Evolutionary conservation across 2,888 invertebrate species (phyloP).

Genomic region (Vandiemenella viatica): DNA sequence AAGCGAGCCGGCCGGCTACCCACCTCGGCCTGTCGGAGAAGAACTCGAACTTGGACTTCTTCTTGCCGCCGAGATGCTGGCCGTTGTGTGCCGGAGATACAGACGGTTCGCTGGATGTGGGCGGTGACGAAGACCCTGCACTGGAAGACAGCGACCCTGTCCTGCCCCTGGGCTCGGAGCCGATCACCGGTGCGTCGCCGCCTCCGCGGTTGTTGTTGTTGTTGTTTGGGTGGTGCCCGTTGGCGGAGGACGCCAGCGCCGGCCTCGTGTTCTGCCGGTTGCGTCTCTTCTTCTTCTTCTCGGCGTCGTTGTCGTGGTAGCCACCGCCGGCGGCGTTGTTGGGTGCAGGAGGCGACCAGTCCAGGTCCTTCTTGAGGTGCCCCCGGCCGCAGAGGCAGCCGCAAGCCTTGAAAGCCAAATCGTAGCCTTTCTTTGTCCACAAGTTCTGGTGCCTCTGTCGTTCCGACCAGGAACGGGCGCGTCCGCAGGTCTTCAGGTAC

Average conservation of each 20-base stretch:
- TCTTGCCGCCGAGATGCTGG: constrained; percentile 38
- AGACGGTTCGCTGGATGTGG: constrained; percentile 56
- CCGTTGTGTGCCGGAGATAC: constrained; percentile 52
- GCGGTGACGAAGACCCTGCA: constrained; percentile 62
- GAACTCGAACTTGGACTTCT: constrained; percentile 55
- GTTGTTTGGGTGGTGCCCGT: constrained; percentile 18
- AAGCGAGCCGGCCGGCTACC: constrained; percentile 34
- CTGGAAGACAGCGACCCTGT: constrained; percentile 65
- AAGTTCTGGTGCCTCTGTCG: constrained; percentile 85
- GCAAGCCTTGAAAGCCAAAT: constrained; percentile 88
- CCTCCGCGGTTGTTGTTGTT: constrained; percentile 11
- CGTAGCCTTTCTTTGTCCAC: constrained; percentile 97
- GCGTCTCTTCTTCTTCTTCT: constrained; percentile 49
- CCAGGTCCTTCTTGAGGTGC: constrained; percentile 84
- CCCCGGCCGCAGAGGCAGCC: constrained; percentile 86
- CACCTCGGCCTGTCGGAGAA: constrained; percentile 67
- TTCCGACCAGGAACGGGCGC: constrained; percentile 90
- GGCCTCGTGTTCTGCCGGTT: constrained; percentile 50
- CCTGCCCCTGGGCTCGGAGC: constrained; percentile 24
- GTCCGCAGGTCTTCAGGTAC: constrained; percentile 77
- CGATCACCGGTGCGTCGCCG: constrained; percentile 2
- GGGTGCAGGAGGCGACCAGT: constrained; percentile 66
- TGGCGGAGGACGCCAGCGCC: constrained; percentile 39
- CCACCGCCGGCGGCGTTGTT: constrained; percentile 27
- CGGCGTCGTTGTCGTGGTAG: constrained; percentile 35